Evolutionary conservation across 2,888 invertebrate genomes (phyloP), one percentile per base, ranked within the genome.

Genomic region (Eupeodes latifasciatus): DNA sequence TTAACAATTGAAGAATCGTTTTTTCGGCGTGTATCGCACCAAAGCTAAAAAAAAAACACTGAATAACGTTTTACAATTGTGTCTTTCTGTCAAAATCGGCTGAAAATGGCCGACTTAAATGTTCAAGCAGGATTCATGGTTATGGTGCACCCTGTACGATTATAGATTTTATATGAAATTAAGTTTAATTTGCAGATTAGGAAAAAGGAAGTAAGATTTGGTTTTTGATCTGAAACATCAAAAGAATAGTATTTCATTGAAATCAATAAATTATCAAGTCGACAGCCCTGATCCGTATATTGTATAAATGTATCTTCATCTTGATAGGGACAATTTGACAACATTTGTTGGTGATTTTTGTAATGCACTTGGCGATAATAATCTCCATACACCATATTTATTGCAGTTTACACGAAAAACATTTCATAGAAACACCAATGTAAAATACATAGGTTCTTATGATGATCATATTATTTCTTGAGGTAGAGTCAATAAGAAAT

Each of bases 281-380:
- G 19, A 49, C 66, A 66, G 27, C 66, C 14, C 66, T 47, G 44
- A 9, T 27, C 49, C 64, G 55, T 66, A 82, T 72, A 66, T 83
- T 87, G 40, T 40, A 1, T 40, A 40, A 5, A 9, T 67, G 72
- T 75, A 83, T 64, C 66, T 83, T 72, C 67, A 79, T 75, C 71
- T 76, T 36, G 12, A 55, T 10, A 40, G 44, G 71, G 36, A 55
- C 19, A 0, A 14, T 36, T 67, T 76, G 47, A 53, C 12, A 61
- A 61, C 7, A 62, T 59, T 71, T 34, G 72, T 62, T 34, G 27
- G 34, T 49, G 61, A 71, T 66, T 53, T 80, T 83, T 47, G 66
- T 5, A 61, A 87, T 87, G 86, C 83, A 83, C 76, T 80, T 72
- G 83, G 40, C 7, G 83, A 87, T 87, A 83, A 83, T 72, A 80